Evolutionary conservation across 2,113 vertebrate species (phyloP).

Genomic region (Paracanthobrama guichenoti): DNA sequence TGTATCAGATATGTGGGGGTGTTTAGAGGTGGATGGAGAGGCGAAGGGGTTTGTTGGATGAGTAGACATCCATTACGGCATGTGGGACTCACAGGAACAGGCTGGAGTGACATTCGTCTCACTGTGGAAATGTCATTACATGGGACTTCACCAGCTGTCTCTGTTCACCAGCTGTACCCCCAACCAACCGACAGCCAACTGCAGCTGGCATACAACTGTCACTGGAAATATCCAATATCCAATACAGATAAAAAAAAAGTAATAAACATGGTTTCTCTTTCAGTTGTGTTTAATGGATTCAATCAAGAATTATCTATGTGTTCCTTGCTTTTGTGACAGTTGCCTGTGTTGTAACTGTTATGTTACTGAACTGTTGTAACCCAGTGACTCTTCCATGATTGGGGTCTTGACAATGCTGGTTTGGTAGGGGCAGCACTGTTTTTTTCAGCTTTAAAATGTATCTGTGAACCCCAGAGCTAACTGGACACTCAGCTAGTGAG

Average conservation of each 20-base stretch:
- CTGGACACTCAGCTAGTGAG: neutral
- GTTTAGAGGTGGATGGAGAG: conserved; percentile 19
- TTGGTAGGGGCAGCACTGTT: neutral
- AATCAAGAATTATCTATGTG: conserved; percentile 53
- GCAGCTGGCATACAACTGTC: conserved; percentile 44
- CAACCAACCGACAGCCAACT: conserved; percentile 61
- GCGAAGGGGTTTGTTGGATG: conserved; percentile 10
- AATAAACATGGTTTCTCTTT: conserved; percentile 45
- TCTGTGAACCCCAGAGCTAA: conserved; percentile 13
- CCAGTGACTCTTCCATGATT: neutral
- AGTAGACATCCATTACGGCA: conserved; percentile 14
- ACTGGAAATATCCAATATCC: neutral
- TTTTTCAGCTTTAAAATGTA: neutral
- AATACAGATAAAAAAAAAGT: neutral
- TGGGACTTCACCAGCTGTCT: conserved; percentile 68
- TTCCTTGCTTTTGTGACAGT: neutral
- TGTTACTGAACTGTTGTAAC: neutral
- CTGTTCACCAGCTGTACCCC: too few species aligned
- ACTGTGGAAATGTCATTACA: conserved; percentile 72
- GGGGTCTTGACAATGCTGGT: neutral
- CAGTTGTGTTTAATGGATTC: conserved; percentile 71
- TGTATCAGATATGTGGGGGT: neutral
- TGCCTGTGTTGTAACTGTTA: neutral
- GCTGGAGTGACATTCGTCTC: conserved; percentile 47
- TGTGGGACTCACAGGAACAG: conserved; percentile 17